Evolutionary conservation across 2,888 invertebrate genomes (phyloP), one percentile per base, ranked within the genome.

Genomic region (Petrolisthes manimaculis): DNA sequence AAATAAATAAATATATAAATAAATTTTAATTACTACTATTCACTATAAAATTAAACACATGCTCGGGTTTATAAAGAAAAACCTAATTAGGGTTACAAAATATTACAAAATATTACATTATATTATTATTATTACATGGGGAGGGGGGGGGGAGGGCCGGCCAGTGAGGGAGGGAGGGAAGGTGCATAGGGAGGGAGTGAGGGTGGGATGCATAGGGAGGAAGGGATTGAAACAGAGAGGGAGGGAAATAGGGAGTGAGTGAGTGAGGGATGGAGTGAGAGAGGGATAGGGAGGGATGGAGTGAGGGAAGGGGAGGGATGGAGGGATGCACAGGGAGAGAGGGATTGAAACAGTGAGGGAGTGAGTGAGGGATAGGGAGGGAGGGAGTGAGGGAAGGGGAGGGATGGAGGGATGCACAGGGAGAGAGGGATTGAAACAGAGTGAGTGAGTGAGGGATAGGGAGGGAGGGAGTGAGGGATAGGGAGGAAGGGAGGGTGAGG

Each of bases 301-400:
- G 24, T 12, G 8, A 5, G 74, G 5, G 14, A n/a, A n/a, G 8
- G 8, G 74, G 14, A n/a, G 21, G 21, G 79, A 54, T 6, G 12
- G 37, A 75, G 75, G 37, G 14, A 5, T 12, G 37, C 12, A 37
- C 4, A 14, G 79, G 54, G 55, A 54, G 21, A 79, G n/a, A n/a
- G 54, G 37, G 21, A 18, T 61, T 0, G 24, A 8, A 55, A 4
- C n/a, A 71, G 53, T 21, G 78, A 71, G 53, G 61, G 3, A 37
- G 51, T 21, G 69, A 53, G 53, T 61, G 85, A 81, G 54, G 61
- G 85, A 77, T 86, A 83, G 83, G 61, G 61, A 54, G 75, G 21
- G 56, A 21, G 74, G 54, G 77, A 61, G 84, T 56, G 77, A 54
- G 83, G 80, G 83, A 86, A 82, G 56, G 51, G 21, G 69, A 67